These are phyloP conservation scores for Hydropotes inermis DNA, from an alignment of 2,113 vertebrate genomes.

Conservation along the genomic window DNA sequence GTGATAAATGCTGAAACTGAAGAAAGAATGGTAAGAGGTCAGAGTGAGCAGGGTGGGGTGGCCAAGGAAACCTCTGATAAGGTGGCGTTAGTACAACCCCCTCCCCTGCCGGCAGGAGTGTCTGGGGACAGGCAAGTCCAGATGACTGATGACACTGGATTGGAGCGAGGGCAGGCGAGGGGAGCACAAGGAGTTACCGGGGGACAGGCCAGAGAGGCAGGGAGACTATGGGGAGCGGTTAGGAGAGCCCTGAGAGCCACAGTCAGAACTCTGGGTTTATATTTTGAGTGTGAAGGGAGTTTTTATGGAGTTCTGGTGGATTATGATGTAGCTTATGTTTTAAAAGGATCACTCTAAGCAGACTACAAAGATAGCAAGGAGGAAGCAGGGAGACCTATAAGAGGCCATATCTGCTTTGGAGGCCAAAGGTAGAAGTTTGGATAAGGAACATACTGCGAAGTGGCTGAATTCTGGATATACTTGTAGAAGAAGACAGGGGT, in stretches of 20 bases:
- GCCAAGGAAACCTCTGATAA: background rate
- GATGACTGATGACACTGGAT: background rate
- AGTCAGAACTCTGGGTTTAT: background rate
- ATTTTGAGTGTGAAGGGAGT: background rate
- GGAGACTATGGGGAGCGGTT: accelerated
- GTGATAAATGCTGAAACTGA: background rate
- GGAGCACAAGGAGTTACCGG: background rate
- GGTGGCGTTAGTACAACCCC: background rate
- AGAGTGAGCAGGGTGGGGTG: background rate
- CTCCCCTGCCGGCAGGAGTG: background rate
- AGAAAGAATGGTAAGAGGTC: background rate
- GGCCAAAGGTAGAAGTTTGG: background rate
- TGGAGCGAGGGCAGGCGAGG: background rate
- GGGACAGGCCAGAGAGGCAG: background rate
- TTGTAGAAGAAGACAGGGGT: background rate
- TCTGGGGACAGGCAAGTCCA: background rate
- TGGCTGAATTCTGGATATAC: background rate
- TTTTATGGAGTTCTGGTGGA: background rate
- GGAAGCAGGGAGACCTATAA: background rate
- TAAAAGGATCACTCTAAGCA: background rate
- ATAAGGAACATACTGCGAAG: background rate
- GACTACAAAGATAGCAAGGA: background rate
- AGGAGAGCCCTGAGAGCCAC: background rate
- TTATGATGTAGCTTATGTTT: background rate
- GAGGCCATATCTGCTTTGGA: background rate